phyloP scores from a whole-genome alignment of 2,113 vertebrate genomes.

The Aix galericulata region DNA sequence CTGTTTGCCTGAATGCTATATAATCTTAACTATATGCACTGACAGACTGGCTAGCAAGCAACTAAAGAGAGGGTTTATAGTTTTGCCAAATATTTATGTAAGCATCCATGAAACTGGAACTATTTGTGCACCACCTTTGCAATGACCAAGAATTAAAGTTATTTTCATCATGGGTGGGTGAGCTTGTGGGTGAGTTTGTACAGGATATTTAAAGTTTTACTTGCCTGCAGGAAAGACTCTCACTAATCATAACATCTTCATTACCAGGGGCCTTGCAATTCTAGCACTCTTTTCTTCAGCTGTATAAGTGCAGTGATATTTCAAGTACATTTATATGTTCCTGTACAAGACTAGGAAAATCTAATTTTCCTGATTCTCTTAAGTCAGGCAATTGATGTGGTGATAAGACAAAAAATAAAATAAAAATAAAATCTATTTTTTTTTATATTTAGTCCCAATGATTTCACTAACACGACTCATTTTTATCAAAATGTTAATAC shows the following conservation, averaged over 20 bases:
- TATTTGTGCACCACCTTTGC: background rate
- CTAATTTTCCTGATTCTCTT: background rate
- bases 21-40: background rate
- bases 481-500: background rate
- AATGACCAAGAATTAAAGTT: conserved; percentile 21
- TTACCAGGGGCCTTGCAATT: background rate
- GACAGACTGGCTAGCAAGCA: background rate
- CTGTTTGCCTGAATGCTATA: background rate
- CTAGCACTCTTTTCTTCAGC: background rate
- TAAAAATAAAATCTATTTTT: background rate
- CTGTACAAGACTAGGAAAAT: background rate
- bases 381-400: background rate
- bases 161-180: conserved; percentile 19
- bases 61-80: background rate
- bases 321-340: background rate
- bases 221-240: background rate
- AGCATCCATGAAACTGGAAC: background rate
- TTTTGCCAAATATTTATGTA: background rate
- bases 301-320: background rate
- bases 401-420: background rate
- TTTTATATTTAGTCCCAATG: background rate
- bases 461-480: background rate
- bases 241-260: background rate
- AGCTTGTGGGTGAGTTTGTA: background rate
- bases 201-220: background rate